Conservation (phyloP, 2,113 vertebrate genomes). For the Dicaeum eximium region DNA sequence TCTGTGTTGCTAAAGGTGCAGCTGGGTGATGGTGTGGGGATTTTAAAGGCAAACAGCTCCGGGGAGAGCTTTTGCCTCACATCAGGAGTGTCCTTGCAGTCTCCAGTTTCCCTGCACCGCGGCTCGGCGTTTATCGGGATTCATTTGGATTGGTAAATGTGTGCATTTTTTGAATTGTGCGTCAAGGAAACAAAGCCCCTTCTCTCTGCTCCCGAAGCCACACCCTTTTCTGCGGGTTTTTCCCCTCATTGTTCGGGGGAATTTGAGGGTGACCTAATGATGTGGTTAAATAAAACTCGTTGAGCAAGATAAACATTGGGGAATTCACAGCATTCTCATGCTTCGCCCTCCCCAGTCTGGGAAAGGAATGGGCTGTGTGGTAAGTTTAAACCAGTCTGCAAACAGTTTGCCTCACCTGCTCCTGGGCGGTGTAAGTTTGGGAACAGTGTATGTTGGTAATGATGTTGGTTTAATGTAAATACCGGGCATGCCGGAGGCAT, state of each 20-base stretch:
- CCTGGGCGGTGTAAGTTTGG: constrained; percentile 6
- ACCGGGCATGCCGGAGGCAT: not conserved
- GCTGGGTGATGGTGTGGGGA: not conserved
- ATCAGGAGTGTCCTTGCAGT: not conserved
- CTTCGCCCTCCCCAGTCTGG: constrained; percentile 46
- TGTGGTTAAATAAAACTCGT: constrained; percentile 67
- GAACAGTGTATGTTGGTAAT: not conserved
- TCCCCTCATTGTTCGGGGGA: constrained; percentile 68
- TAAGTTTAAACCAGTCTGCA: constrained; percentile 53
- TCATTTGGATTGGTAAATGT: not conserved
- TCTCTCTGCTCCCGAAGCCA: constrained; percentile 56
- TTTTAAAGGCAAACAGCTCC: not conserved
- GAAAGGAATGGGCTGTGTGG: constrained; percentile 51
- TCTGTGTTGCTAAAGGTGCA: constrained; percentile 29
- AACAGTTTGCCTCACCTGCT: constrained; percentile 57
- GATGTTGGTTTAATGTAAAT: constrained; percentile 20
- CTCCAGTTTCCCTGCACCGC: not conserved
- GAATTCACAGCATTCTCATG: constrained; percentile 63
- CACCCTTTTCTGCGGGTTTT: constrained; percentile 73
- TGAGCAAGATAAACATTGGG: constrained; percentile 69
- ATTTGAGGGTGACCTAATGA: constrained; percentile 73
- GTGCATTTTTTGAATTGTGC: constrained; percentile 58
- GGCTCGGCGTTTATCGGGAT: constrained; percentile 15
- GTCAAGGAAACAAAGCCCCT: constrained; percentile 67
- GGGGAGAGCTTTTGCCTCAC: not conserved